Base-by-base conservation (phyloP, 2,113 vertebrate species). In the Anas platyrhynchos region DNA sequence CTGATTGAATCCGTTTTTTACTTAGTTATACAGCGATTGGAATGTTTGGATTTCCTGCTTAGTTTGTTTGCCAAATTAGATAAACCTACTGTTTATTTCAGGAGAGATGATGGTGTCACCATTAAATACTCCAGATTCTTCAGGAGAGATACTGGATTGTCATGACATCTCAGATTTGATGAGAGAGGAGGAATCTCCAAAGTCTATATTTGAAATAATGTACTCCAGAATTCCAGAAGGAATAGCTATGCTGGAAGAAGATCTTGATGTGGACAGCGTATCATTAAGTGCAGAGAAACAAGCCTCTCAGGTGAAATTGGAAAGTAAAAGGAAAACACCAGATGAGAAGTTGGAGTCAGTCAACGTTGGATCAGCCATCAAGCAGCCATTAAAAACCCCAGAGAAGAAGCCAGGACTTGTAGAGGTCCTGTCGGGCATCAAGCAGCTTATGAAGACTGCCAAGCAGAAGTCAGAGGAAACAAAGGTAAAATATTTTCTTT, bases 31-130 rank as follows among this genome's bases (percentile, higher is more conserved):
- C 9, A 65, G 4, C 56, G 72, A 3, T 72, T 81, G 48, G 22
- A 67, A 44, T 48, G 8, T 8, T 56, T 83, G 32, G 3, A 11
- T 79, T 86, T 88, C 34, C 55, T 81, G 13, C 52, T 65, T 63
- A 4, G 26, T 46, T 83, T 22, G 46, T 59, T 79, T 80, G 67
- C 31, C 15, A 72, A 86, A 50, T 79, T 13, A 58, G 21, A 6
- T 69, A 58, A 68, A 48, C 86, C 12, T 74, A 0, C 73, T 83
- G 0, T 59, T 63, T 83, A 13, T 96, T 91, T 50, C 89, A 99
- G 99, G 98, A 85, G 98, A 98, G 92, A 99, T 99, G 98, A 68
- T 98, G 21, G 98, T 99, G 36, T 99, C 98, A 21, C 98, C 99
- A 0, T 84, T 99, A 79, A 98, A 82, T 62, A 95, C 92, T 48